These are phyloP conservation scores for Pangasius djambal DNA, from an alignment of 2,797 vertebrate species.

Conservation along the genomic window DNA sequence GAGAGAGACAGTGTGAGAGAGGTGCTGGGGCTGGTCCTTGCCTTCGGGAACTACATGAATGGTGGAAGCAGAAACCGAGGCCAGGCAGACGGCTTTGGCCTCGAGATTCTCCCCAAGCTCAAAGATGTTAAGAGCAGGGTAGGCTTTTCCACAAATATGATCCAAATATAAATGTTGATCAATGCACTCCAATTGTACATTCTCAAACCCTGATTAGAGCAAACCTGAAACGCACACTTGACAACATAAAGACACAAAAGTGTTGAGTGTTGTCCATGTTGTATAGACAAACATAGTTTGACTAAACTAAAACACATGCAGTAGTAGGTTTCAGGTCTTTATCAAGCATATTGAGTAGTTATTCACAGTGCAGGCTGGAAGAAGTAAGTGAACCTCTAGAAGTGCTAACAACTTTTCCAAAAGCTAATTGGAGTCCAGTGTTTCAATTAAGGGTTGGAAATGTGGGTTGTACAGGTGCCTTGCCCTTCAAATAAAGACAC, in stretches of 20 bases:
- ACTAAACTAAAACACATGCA: not conserved
- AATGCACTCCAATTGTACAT: not conserved
- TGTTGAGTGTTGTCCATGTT: not conserved
- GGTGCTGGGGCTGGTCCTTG: slow-evolving; percentile 89
- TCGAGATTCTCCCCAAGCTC: slow-evolving; percentile 97
- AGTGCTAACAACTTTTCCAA: not conserved
- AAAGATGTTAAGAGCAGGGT: slow-evolving; percentile 97
- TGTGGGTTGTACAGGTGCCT: not conserved
- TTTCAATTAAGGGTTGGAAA: not conserved
- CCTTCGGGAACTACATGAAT: slow-evolving; percentile 97
- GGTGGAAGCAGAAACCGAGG: slow-evolving; percentile 91
- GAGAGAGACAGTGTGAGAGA: slow-evolving; percentile 80
- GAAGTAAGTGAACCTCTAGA: not conserved
- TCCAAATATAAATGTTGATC: not conserved
- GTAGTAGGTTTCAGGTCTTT: not conserved
- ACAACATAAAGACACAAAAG: not conserved
- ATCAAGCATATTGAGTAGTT: not conserved
- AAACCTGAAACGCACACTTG: not conserved
- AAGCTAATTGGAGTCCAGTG: not conserved
- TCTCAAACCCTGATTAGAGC: not conserved
- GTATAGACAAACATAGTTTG: not conserved
- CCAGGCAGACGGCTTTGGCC: slow-evolving; percentile 93
- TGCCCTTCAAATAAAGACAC: not conserved
- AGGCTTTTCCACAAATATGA: slow-evolving; percentile 32
- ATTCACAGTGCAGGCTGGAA: not conserved